Evolutionary conservation across 2,113 vertebrate species (phyloP).

Genomic region (Tetraodon nigroviridis): DNA sequence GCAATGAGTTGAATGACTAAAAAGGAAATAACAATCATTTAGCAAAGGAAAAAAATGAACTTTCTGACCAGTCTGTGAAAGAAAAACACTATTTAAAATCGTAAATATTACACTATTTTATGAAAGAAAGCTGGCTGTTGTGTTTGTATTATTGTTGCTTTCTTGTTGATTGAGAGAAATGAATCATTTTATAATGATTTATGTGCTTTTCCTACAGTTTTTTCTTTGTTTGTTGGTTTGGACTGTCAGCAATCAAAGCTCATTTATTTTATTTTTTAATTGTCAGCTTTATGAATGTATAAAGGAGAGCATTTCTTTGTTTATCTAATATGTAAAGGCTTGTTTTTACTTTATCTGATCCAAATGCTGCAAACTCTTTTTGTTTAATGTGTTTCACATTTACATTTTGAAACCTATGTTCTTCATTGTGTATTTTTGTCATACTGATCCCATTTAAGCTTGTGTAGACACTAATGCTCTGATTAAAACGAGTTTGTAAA

Average conservation of each 20-base stretch:
- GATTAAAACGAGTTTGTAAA: constrained; percentile 58
- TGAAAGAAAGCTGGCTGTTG: constrained; percentile 41
- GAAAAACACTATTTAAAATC: constrained; percentile 71
- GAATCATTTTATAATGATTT: constrained; percentile 73
- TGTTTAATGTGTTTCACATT: constrained; percentile 64
- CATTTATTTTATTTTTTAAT: constrained; percentile 45
- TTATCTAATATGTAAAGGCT: constrained; percentile 74
- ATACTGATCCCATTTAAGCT: constrained; percentile 53
- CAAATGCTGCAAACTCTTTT: constrained; percentile 70
- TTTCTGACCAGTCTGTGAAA: constrained; percentile 61
- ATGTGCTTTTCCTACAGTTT: constrained; percentile 50
- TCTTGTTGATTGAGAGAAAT: constrained; percentile 65
- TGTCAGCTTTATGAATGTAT: constrained; percentile 76
- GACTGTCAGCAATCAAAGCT: constrained; percentile 66
- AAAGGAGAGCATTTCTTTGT: constrained; percentile 75
- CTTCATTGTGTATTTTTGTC: constrained; percentile 62
- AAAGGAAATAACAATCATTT: not conserved
- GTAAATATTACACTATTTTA: constrained; percentile 70
- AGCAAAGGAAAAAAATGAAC: constrained; percentile 9
- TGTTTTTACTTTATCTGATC: constrained; percentile 65
- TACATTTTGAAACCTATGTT: constrained; percentile 53
- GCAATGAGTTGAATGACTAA: constrained; percentile 10
- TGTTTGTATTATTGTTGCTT: constrained; percentile 55
- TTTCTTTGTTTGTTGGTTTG: constrained; percentile 57
- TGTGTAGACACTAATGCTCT: constrained; percentile 51